Percentiles rank a stretch among this genome's conserved stretches.
Conservation (phyloP, 2,888 invertebrate genomes). For the Lasioglossum calceatum region DNA sequence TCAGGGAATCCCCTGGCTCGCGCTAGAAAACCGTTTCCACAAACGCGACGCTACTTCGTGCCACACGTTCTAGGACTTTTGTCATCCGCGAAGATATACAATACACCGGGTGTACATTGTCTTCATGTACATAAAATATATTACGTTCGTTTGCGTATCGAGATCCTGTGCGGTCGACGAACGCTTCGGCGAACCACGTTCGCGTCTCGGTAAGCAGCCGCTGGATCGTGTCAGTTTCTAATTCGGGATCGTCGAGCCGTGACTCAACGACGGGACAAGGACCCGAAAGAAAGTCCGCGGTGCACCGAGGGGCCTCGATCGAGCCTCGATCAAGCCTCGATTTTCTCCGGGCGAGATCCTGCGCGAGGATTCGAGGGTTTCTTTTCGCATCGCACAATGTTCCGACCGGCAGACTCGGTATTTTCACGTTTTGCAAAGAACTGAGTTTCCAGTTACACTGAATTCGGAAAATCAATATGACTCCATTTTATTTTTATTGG, state of each 20-base stretch:
- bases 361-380: not conserved
- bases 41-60: constrained; percentile 45
- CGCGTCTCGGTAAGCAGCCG: constrained; percentile 11
- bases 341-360: not conserved
- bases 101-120: too few species aligned
- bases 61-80: not conserved
- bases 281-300: constrained; percentile 2
- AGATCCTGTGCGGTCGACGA: not conserved
- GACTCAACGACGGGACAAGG: constrained; percentile 3
- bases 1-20: constrained; percentile 53
- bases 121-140: not conserved
- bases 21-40: constrained; percentile 59
- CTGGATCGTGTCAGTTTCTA: constrained; percentile 6
- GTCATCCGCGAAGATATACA: not conserved
- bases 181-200: not conserved
- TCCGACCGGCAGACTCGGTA: not conserved
- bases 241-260: constrained; percentile 14
- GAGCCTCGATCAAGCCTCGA: not conserved
- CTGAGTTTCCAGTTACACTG: too few species aligned
- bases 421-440: too few species aligned
- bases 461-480: too few species aligned
- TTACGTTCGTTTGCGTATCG: constrained; percentile 13
- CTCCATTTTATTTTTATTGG: too few species aligned
- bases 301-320: not conserved
- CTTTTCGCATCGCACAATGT: not conserved